phyloP scores from a whole-genome alignment of 2,113 vertebrate species.

The Columba livia region DNA sequence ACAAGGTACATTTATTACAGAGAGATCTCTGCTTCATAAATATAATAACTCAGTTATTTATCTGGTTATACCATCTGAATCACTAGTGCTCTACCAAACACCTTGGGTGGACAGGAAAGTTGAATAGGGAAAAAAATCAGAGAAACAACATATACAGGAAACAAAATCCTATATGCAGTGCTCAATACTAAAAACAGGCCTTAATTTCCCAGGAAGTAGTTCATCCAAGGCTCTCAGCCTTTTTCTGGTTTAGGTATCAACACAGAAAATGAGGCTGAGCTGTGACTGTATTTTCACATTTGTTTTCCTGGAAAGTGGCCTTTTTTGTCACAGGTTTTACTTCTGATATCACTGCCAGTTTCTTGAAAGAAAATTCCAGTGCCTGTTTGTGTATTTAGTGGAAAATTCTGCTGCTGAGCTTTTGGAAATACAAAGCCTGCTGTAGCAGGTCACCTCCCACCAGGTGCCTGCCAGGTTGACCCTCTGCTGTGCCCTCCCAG shows the following conservation, averaged over 20 bases:
- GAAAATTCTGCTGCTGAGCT: not conserved
- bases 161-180: not conserved
- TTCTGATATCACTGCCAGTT: not conserved
- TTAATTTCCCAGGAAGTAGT: not conserved
- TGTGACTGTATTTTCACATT: not conserved
- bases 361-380: not conserved
- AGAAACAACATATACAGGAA: not conserved
- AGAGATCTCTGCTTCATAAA: constrained; percentile 33
- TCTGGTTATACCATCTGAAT: not conserved
- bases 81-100: not conserved
- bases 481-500: not conserved
- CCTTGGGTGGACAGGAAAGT: not conserved
- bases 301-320: not conserved
- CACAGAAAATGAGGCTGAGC: not conserved
- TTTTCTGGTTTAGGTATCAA: not conserved
- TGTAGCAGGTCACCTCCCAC: not conserved
- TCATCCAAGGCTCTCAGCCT: not conserved
- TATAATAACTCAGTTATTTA: constrained; percentile 24
- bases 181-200: not conserved
- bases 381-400: not conserved
- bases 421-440: not conserved
- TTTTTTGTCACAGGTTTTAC: not conserved
- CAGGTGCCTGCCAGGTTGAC: not conserved
- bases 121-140: not conserved
- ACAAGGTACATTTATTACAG: constrained; percentile 38